Conservation (phyloP, 1,140 invertebrate species). For the Acromyrmex echinatior region DNA sequence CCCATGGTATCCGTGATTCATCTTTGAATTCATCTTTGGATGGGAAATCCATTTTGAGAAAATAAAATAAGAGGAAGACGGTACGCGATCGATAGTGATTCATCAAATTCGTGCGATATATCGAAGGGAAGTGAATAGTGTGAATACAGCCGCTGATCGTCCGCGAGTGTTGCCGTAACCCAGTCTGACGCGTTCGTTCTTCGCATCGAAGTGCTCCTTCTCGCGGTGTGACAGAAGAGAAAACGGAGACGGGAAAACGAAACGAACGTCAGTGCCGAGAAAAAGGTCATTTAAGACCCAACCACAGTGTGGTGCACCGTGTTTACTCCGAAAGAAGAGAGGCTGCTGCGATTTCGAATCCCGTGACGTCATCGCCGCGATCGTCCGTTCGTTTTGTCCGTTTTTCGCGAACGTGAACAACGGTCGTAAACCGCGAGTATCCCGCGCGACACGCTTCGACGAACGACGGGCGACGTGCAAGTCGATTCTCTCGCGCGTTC, state of each 20-base stretch:
- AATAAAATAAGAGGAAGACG: background rate
- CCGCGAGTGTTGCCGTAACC: background rate
- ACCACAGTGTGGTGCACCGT: background rate
- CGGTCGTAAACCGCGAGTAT: background rate
- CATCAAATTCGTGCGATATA: background rate
- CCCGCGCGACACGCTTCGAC: background rate
- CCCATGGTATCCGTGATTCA: no score
- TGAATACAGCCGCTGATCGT: constrained; percentile 6
- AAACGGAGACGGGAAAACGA: background rate
- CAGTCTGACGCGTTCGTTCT: background rate
- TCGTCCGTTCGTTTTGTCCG: background rate
- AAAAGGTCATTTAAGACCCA: background rate
- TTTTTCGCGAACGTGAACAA: background rate
- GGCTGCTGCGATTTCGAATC: constrained; percentile 17
- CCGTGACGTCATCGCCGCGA: background rate
- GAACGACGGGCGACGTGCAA: background rate
- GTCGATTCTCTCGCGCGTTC: background rate
- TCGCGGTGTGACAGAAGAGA: background rate
- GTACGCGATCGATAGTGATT: background rate
- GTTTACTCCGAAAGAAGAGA: background rate
- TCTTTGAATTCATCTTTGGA: no score
- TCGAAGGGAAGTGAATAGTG: background rate
- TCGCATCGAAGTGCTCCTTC: background rate
- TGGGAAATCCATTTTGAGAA: no score
- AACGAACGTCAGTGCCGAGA: background rate